Evolutionary conservation across 2,888 invertebrate species (phyloP).

Genomic region (Heteropelma amictum): DNA sequence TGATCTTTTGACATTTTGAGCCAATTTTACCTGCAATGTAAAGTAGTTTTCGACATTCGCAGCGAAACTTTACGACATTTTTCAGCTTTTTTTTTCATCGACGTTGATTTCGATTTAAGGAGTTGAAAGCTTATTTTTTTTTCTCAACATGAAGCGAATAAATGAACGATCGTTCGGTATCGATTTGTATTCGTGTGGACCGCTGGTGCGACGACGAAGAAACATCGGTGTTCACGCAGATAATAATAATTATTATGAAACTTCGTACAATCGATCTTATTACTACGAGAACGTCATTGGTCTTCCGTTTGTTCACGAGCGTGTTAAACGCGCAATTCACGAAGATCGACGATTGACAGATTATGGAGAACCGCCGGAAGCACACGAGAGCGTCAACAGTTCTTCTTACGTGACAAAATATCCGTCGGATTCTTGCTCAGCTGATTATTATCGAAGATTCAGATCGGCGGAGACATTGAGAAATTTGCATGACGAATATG

Average conservation of each 20-base stretch:
- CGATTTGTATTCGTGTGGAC: conserved; percentile 18
- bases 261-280: conserved; percentile 55
- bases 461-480: conserved; percentile 38
- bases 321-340: conserved; percentile 19
- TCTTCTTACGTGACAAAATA: conserved; percentile 34
- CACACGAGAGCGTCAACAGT: conserved; percentile 22
- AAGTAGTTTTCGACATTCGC: too few relatives aligned
- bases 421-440: conserved; percentile 4
- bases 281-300: conserved; percentile 51
- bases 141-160: too few relatives aligned
- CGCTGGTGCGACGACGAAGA: conserved; percentile 17
- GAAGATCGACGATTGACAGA: conserved; percentile 35
- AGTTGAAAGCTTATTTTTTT: too few relatives aligned
- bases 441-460: conserved; percentile 46
- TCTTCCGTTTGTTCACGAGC: conserved; percentile 44
- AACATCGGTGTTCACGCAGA: conserved; percentile 11
- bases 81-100: too few relatives aligned
- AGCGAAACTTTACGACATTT: too few relatives aligned
- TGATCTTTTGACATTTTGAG: too few relatives aligned
- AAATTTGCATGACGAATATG: conserved; percentile 54
- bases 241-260: conserved; percentile 45
- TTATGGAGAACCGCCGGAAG: not conserved
- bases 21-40: too few relatives aligned
- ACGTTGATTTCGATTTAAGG: too few relatives aligned
- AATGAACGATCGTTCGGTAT: not conserved